phyloP scores from a whole-genome alignment of 2,888 invertebrate species.

The Phalera bucephala region DNA sequence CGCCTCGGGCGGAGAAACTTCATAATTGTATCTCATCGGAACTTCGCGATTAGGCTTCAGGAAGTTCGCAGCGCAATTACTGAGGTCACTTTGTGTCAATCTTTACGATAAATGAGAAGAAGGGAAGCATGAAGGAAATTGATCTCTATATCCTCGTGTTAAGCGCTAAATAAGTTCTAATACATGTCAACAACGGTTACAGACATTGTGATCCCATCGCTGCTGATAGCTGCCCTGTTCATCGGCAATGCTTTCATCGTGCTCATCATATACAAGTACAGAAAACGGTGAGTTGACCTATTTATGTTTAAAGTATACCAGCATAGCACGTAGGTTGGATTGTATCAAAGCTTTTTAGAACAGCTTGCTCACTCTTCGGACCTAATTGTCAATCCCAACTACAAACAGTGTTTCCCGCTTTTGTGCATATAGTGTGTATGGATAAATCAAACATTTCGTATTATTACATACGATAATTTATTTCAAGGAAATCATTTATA shows the following conservation, averaged over 20 bases:
- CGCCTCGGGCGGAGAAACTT: conserved; percentile 18
- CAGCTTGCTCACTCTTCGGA: too few relatives aligned
- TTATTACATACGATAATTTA: too few relatives aligned
- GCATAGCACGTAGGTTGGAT: too few relatives aligned
- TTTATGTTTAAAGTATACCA: neutral
- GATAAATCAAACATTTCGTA: too few relatives aligned
- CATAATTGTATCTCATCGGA: conserved; percentile 25
- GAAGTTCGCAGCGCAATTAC: conserved; percentile 2
- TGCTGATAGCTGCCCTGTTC: conserved; percentile 87
- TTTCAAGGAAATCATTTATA: too few relatives aligned
- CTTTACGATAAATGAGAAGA: too few relatives aligned
- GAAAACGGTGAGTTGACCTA: conserved; percentile 83
- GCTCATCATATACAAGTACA: conserved; percentile 88
- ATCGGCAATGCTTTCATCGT: conserved; percentile 88
- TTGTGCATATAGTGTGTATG: too few relatives aligned
- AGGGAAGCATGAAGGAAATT: neutral
- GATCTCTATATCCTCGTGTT: neutral
- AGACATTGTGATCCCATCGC: conserved; percentile 89
- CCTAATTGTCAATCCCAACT: too few relatives aligned
- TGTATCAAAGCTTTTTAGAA: too few relatives aligned
- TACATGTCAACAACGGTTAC: neutral
- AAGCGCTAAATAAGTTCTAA: neutral
- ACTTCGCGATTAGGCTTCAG: conserved; percentile 11
- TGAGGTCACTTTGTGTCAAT: neutral
- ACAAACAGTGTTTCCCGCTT: too few relatives aligned